Evolutionary conservation across 1,140 invertebrate species (phyloP), one percentile per base, ranked within the genome.

Genomic region (Araneus ventricosus): DNA sequence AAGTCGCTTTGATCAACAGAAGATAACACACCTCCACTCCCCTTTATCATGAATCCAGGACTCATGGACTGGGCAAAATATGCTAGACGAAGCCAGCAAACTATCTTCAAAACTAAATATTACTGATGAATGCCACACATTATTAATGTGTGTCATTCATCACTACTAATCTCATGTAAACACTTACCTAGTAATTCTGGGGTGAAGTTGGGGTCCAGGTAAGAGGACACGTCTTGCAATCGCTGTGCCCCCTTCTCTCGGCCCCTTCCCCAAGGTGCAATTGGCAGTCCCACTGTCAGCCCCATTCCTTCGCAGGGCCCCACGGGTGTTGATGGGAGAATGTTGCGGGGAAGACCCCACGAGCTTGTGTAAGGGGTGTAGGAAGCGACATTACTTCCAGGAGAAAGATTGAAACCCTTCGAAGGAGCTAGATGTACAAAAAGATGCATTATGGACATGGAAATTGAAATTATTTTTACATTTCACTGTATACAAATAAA

Each of bases 171-270:
- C 45, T 52, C 10, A 0, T 14, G 0, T 1, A 17, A n/a, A n/a
- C 2, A 10, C 39, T 86, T 85, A 94, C 93, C 93, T 63, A 89
- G 14, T 37, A 94, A 45, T 79, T 91, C 89, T 27, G 93, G 93
- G 24, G 93, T 92, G 45, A 93, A 93, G 24, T 88, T 94, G 30
- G 90, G 84, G 61, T 92, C 93, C 5, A 94, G 63, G 34, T 92
- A 93, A 17, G 91, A 94, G 4, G 88, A 92, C n/a, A 91, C 85
- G 90, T 93, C 89, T 37, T 89, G 91, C 70, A 94, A 37, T 22
- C 92, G 22, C 24, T 93, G 92, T 30, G 70, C 87, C 34, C 87
- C 92, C 45, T 89, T 89, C 30, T 89, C 92, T 80, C 22, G 82
- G 52, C 91, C 91, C 7, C 92, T 61, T 5, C 86, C 92, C 92